Base-by-base conservation (phyloP, 2,888 invertebrate species). In the Tineola bisselliella region DNA sequence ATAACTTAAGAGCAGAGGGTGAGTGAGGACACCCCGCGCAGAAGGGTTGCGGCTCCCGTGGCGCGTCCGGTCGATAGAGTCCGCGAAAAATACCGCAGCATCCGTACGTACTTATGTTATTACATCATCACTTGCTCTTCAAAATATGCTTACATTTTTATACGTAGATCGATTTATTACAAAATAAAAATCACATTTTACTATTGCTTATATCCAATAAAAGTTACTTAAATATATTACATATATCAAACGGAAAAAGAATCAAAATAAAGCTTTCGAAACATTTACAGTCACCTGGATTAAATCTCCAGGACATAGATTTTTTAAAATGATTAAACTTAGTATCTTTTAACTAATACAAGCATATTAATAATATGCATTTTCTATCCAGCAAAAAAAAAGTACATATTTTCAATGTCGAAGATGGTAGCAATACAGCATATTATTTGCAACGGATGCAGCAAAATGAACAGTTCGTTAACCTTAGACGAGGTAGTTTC, bases 391-490 rank as follows among this genome's bases (percentile, higher is more conserved):
- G 17, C 54, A 54, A 12, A 75, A 76, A 76, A 74, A 76, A 80
- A 79, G 77, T 70, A 73, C 74, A 72, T 75, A 76, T 76, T 75
- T 70, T 72, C 75, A 77, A 79, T 81, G 81, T 81, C 80, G 79
- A 81, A 77, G 76, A 25, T 25, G 54, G 81, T 76, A 75, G 77
- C 74, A 79, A 79, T 81, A 82, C 78, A 77, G 77, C 71, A 73
- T 77, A 79, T 75, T 83, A 84, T 86, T 87, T 84, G 84, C 87
- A 87, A 84, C 84, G 84, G 83, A 86, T 87, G 86, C 86, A 87
- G 87, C 83, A 76, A 87, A 86, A 86, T 84, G 82, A 81, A 77
- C 78, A 81, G 87, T 83, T 84, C 86, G 72, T 76, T 78, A 84
- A 84, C 81, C 86, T 77, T 78, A 73, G 73, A 72, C 77, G 71